Percentiles rank a stretch among this genome's conserved stretches.
phyloP scores from a whole-genome alignment of 2,113 vertebrate genomes.

The Anhinga anhinga region DNA sequence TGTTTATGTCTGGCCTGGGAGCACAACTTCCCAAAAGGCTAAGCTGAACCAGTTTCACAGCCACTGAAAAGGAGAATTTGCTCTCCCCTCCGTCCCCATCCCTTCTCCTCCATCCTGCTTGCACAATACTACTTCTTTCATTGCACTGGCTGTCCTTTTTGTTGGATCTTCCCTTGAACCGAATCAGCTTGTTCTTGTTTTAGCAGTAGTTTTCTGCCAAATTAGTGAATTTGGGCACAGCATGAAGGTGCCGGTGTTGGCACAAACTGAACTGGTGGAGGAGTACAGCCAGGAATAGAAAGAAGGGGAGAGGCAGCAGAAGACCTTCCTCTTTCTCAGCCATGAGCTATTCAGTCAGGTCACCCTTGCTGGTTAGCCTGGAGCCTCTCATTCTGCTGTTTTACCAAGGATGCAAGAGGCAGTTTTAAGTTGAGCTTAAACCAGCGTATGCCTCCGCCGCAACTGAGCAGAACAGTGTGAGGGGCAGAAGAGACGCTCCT shows the following conservation, averaged over 20 bases:
- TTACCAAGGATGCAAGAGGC: background rate
- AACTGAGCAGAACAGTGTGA: background rate
- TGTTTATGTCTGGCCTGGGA: background rate
- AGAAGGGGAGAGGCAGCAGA: background rate
- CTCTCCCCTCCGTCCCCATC: background rate
- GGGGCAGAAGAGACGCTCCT: no score
- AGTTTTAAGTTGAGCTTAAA: background rate
- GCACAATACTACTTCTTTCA: background rate
- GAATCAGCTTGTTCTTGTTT: background rate
- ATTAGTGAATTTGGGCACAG: background rate
- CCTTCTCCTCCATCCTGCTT: background rate
- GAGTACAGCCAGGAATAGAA: background rate
- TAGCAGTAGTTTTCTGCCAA: background rate
- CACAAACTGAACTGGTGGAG: background rate
- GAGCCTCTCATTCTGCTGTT: background rate
- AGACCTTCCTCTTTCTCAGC: background rate
- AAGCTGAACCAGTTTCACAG: background rate
- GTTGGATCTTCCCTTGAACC: background rate
- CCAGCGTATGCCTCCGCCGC: background rate
- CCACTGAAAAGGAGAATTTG: background rate
- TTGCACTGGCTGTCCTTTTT: background rate
- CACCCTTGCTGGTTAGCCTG: background rate
- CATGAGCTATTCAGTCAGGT: fast-evolving
- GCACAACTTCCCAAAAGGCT: background rate
- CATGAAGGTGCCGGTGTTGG: background rate